A percentile compares a stretch with the other conserved stretches of the same genome.
Conservation (phyloP, 2,888 invertebrate genomes). For the Oligia fasciuncula region DNA sequence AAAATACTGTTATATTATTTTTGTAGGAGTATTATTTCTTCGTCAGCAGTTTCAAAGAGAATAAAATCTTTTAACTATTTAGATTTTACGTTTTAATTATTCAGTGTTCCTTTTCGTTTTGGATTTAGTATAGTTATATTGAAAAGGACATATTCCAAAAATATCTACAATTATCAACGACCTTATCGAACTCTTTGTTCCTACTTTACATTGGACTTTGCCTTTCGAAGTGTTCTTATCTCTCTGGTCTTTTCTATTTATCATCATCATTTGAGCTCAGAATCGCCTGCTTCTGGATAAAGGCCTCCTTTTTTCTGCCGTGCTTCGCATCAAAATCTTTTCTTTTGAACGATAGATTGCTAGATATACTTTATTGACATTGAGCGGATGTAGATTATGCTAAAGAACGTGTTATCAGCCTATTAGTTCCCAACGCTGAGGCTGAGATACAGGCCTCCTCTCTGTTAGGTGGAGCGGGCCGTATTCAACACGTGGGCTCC, state of each 20-base stretch:
- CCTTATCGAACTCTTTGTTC: not conserved
- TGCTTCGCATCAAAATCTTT: not conserved
- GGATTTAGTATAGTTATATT: too few species aligned
- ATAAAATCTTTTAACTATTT: slow-evolving; percentile 5
- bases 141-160: not conserved
- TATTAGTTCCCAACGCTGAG: not conserved
- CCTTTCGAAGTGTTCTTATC: not conserved
- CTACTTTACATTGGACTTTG: not conserved
- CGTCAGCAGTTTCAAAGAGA: slow-evolving; percentile 1
- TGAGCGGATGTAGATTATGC: too few species aligned
- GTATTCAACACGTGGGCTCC: not conserved
- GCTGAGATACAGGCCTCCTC: too few species aligned
- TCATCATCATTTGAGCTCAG: not conserved
- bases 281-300: not conserved
- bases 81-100: not conserved
- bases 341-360: not conserved
- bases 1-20: slow-evolving; percentile 41
- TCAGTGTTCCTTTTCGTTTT: not conserved
- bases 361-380: not conserved
- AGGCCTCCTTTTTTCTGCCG: not conserved
- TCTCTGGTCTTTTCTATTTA: not conserved
- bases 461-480: not conserved
- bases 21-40: slow-evolving; percentile 13
- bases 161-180: not conserved
- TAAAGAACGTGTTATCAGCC: too few species aligned